These are phyloP conservation scores for Achlya flavicornis DNA, from an alignment of 2,888 invertebrate species.

Conservation along the genomic window DNA sequence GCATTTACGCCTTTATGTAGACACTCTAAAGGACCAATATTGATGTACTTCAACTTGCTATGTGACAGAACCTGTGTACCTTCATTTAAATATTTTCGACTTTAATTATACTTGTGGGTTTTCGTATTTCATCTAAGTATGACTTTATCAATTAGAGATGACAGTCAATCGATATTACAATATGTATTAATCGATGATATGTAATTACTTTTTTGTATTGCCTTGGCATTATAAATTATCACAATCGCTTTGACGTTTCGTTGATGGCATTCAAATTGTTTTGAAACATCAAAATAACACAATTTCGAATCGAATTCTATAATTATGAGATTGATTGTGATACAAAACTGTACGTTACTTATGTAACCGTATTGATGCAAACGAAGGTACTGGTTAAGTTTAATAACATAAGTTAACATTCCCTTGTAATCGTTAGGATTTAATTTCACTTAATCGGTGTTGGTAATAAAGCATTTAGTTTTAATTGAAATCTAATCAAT, in stretches of 20 bases:
- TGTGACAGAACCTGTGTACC: background rate
- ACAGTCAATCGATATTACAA: background rate
- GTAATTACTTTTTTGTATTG: too few relatives aligned
- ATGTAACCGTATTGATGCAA: constrained; percentile 29
- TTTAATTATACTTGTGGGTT: background rate
- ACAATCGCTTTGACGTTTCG: too few relatives aligned
- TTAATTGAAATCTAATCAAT: constrained; percentile 13
- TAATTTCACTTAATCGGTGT: constrained; percentile 36
- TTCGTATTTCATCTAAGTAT: background rate
- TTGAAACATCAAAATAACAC: background rate
- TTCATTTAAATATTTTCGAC: background rate
- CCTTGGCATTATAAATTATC: too few relatives aligned
- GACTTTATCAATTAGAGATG: background rate
- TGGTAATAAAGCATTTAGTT: constrained; percentile 25
- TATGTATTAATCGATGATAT: background rate
- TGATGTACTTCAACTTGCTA: constrained; percentile 19
- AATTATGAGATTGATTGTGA: background rate
- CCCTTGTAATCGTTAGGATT: constrained; percentile 52
- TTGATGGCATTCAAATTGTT: too few relatives aligned
- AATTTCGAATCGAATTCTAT: background rate
- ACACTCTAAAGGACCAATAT: constrained; percentile 34
- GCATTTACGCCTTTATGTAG: constrained; percentile 19
- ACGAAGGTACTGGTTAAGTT: constrained; percentile 34
- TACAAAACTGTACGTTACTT: background rate
- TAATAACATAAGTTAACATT: constrained; percentile 63